Conservation (phyloP, 2,797 vertebrate species). For the Gobionotothen gibberifrons region DNA sequence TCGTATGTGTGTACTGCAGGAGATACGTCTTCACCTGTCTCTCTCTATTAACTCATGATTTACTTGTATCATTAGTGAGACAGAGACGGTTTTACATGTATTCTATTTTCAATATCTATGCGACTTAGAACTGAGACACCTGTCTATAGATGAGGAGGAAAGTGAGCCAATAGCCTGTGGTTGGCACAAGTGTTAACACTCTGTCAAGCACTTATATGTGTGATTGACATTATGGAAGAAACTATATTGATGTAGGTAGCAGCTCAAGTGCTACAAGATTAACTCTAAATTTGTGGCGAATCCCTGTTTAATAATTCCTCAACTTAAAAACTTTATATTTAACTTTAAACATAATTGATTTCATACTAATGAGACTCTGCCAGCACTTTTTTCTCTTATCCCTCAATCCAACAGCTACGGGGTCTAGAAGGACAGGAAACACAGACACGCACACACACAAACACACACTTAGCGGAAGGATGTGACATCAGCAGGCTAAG, state of each 20-base stretch:
- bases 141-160: slow-evolving; percentile 75
- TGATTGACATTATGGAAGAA: slow-evolving; percentile 64
- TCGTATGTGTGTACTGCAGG: slow-evolving; percentile 52
- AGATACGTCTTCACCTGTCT: slow-evolving; percentile 77
- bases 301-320: slow-evolving; percentile 40
- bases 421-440: slow-evolving; percentile 87
- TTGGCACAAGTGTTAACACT: slow-evolving; percentile 60
- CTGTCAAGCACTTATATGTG: slow-evolving; percentile 55
- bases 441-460: slow-evolving; percentile 75
- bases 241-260: slow-evolving; percentile 49
- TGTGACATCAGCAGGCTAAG: slow-evolving; percentile 91
- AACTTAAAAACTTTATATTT: slow-evolving; percentile 46
- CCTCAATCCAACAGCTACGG: slow-evolving; percentile 35
- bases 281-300: slow-evolving; percentile 34
- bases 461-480: slow-evolving; percentile 85
- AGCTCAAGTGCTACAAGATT: slow-evolving; percentile 32
- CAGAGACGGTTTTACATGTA: slow-evolving; percentile 70
- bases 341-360: slow-evolving; percentile 62
- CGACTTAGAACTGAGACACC: slow-evolving; percentile 69
- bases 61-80: slow-evolving; percentile 79
- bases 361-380: slow-evolving; percentile 52
- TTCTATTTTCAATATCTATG: slow-evolving; percentile 78
- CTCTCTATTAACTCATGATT: slow-evolving; percentile 77
- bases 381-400: slow-evolving; percentile 38
- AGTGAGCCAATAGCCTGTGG: slow-evolving; percentile 64